Conservation (phyloP, 2,113 vertebrate genomes). For the Haliaeetus leucogaster region DNA sequence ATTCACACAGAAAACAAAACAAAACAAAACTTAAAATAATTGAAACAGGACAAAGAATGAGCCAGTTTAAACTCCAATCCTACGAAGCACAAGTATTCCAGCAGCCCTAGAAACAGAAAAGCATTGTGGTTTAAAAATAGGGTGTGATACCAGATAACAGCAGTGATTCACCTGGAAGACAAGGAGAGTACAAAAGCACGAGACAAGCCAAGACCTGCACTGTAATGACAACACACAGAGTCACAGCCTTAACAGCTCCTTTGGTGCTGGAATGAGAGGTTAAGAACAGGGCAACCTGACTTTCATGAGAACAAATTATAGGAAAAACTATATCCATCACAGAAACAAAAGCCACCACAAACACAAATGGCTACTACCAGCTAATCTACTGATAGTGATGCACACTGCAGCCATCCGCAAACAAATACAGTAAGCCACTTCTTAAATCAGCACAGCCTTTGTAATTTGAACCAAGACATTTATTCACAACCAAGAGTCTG, state of each 20-base stretch:
- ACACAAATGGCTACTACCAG: neutral
- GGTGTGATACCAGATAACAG: constrained; percentile 62
- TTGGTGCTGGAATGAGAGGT: constrained; percentile 35
- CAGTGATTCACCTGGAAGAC: constrained; percentile 46
- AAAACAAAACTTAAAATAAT: neutral
- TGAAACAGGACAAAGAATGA: neutral
- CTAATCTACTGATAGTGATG: neutral
- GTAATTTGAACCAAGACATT: neutral
- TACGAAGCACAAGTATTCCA: neutral
- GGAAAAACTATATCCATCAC: neutral
- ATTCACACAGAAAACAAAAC: neutral
- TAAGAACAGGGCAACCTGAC: constrained; percentile 36
- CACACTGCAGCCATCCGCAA: neutral
- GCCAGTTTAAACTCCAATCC: neutral
- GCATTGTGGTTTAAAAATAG: constrained; percentile 36
- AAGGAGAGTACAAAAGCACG: constrained; percentile 37
- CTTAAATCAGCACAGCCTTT: neutral
- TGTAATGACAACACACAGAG: constrained; percentile 10
- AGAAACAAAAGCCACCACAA: neutral
- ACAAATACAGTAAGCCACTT: neutral
- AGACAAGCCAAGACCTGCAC: constrained; percentile 48
- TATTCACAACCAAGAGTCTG: neutral
- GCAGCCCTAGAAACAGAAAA: neutral
- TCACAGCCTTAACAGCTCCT: constrained; percentile 29
- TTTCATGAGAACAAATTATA: neutral